Evolutionary conservation across 2,888 invertebrate genomes (phyloP), one percentile per base, ranked within the genome.

Genomic region (Meteorus colon): DNA sequence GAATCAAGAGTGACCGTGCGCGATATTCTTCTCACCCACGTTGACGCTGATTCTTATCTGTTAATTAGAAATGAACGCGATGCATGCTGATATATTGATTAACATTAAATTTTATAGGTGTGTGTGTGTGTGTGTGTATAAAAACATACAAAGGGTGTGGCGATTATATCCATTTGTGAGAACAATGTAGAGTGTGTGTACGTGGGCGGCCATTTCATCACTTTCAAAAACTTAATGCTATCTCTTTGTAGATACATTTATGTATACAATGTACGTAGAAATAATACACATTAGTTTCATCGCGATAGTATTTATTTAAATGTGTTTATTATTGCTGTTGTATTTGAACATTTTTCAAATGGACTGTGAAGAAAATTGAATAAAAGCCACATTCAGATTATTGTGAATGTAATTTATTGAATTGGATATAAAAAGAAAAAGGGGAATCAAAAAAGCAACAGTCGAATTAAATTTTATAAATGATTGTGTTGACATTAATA

Each of bases 31-130:
- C 74, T 65, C 69, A 70, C 71, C 51, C 55, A 71, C 63, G 62
- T 48, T 45, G 73, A 48, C 55, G 55, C 27, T 59, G 77, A 77
- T 77, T 60, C 65, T 77, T 79, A 79, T 79, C 79, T 68, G 74
- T 76, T 77, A 79, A 77, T 77, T 77, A 77, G 74, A 77, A 76
- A 77, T 77, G 71, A 72, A 67, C 69, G 63, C n/a, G 48, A 48
- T 48, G 74, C 77, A 76, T 74, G 74, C 59, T 66, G 67, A 71
- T 73, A 75, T 78, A 78, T 77, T 75, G 77, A 78, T 77, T 73
- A 77, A 75, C 73, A 71, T 69, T 77, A 55, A 77, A 55, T 68
- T 70, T 69, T 37, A 66, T 60, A 66, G 59, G 62, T 74, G 4
- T 48, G 14, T 48, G n/a, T 48, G 14, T 48, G n/a, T 48, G 4